These are phyloP conservation scores for Hydrotaea cyrtoneurina DNA, from an alignment of 2,888 invertebrate species.

Conservation along the genomic window DNA sequence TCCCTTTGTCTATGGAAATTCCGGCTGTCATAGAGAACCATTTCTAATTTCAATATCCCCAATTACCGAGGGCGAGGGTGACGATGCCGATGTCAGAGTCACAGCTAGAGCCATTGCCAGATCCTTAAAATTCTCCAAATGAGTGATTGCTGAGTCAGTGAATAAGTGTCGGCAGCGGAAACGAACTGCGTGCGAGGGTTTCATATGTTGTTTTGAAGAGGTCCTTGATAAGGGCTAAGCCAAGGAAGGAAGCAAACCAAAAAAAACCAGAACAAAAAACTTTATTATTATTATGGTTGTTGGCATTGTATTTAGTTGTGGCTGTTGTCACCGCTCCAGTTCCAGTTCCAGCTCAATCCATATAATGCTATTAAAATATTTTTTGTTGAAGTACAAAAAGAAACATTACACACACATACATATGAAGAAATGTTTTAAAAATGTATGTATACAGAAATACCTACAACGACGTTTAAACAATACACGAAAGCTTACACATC, in stretches of 20 bases:
- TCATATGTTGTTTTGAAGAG: slow-evolving; percentile 9
- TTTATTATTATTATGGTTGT: slow-evolving; percentile 13
- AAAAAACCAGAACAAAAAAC: slow-evolving; percentile 16
- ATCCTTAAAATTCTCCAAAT: slow-evolving; percentile 7
- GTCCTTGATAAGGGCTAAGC: slow-evolving; percentile 40
- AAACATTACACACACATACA: not conserved
- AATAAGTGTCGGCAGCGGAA: slow-evolving; percentile 56
- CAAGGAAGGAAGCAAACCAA: too few relatives aligned
- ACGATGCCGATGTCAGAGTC: not conserved
- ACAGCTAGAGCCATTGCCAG: not conserved
- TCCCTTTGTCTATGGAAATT: not conserved
- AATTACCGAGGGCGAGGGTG: not conserved
- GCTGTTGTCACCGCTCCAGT: not conserved
- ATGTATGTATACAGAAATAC: not conserved
- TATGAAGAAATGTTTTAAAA: not conserved
- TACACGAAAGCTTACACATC: slow-evolving; percentile 9
- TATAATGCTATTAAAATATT: slow-evolving; percentile 11
- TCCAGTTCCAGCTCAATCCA: not conserved
- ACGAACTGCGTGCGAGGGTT: not conserved
- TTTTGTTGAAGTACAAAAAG: not conserved
- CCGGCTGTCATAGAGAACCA: not conserved
- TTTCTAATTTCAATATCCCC: slow-evolving; percentile 24
- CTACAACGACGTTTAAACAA: slow-evolving; percentile 2
- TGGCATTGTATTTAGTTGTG: not conserved
- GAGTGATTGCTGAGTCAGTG: slow-evolving; percentile 60